These are phyloP conservation scores for Pyrrhia umbra DNA, from an alignment of 2,888 invertebrate genomes.

Conservation along the genomic window DNA sequence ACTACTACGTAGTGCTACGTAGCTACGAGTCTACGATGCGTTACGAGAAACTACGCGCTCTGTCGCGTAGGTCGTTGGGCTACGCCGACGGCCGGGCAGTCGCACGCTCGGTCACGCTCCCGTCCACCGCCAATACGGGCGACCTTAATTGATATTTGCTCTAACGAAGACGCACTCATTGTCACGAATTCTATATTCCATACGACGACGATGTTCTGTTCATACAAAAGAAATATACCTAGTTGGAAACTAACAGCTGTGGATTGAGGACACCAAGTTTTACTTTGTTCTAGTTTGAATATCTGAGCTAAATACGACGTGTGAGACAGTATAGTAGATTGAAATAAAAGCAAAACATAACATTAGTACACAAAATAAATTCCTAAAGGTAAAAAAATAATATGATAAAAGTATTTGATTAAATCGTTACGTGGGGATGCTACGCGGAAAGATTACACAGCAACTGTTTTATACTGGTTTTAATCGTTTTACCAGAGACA, in stretches of 20 bases:
- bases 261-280: slow-evolving; percentile 40
- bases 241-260: slow-evolving; percentile 44
- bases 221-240: slow-evolving; percentile 30
- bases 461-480: slow-evolving; percentile 81
- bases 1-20: slow-evolving; percentile 40
- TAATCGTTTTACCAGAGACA: slow-evolving; percentile 85
- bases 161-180: slow-evolving; percentile 76
- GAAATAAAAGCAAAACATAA: slow-evolving; percentile 8
- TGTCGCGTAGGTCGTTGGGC: slow-evolving; percentile 47
- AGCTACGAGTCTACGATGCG: slow-evolving; percentile 44
- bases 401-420: slow-evolving; percentile 57
- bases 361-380: slow-evolving; percentile 19
- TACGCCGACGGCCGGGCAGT: slow-evolving; percentile 38
- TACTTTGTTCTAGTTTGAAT: slow-evolving; percentile 44
- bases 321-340: slow-evolving; percentile 11
- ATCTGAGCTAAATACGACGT: slow-evolving; percentile 8
- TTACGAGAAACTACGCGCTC: slow-evolving; percentile 31
- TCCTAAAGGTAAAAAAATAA: slow-evolving; percentile 43
- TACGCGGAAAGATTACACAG: slow-evolving; percentile 74
- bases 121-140: slow-evolving; percentile 71
- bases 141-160: slow-evolving; percentile 85
- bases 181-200: slow-evolving; percentile 73
- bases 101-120: slow-evolving; percentile 68
- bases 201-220: slow-evolving; percentile 24
- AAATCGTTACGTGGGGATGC: slow-evolving; percentile 65